Base-by-base conservation (phyloP, 2,888 invertebrate species). In the Camponotus fellah region DNA sequence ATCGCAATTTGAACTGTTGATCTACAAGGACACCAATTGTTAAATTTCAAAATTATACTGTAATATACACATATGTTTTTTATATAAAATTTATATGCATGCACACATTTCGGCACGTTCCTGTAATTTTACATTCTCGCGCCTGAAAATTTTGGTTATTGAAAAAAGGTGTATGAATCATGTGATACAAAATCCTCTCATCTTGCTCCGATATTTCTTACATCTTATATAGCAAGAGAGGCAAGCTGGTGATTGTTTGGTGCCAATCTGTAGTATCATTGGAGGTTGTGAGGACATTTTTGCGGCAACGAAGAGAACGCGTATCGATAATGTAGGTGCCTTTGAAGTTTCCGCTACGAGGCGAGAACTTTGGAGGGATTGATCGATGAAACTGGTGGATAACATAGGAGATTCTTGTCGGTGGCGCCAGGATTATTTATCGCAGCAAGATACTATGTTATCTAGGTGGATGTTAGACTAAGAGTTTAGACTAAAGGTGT, bases 281-380 rank as follows among this genome's bases (percentile, higher is more conserved):
- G 32, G 80, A 53, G 56, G n/a, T 32, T 49, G 71, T 58, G 71
- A 2, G 64, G 3, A 43, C 32, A 21, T 53, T 81, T 65, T 53
- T 49, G 65, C 43, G 53, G 32, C 64, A 65, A 76, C 76, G 64
- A 81, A 56, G 76, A 56, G 62, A 81, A 17, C 64, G 43, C 46
- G 49, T 65, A 46, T 56, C 81, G 81, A 37, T 81, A 81, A 75
- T 76, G 64, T 40, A 81, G 81, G 26, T 74, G n/a, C 21, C 76
- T 53, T 8, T 46, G 21, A 46, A 65, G 71, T 49, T 26, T 68
- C 46, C 26, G 26, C 26, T 26, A n/a, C 37, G 37, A 17, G 14
- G n/a, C 32, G 32, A 17, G 8, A 53, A 53, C 12, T 60, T 40
- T n/a, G 17, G 10, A 21, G 26, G 43, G 12, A 66, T 49, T 49